A percentile compares a stretch with the other conserved stretches of the same genome.
phyloP scores from a whole-genome alignment of 2,113 vertebrate genomes.

The Reinhardtius hippoglossoides region DNA sequence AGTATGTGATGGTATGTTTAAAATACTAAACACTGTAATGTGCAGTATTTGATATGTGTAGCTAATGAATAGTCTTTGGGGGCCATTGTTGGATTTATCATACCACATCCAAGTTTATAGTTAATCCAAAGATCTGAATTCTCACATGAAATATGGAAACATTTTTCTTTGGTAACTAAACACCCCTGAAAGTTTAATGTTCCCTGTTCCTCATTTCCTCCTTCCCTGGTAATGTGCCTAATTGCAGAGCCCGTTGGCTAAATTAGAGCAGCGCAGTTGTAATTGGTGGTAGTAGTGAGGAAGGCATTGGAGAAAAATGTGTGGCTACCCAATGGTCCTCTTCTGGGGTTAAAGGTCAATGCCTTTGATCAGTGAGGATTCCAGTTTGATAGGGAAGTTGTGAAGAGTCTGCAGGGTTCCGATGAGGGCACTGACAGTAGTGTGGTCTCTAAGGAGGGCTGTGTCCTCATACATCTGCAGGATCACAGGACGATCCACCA shows the following conservation, averaged over 20 bases:
- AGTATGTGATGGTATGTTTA: too few relatives aligned
- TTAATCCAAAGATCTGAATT: too few relatives aligned
- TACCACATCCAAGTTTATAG: too few relatives aligned
- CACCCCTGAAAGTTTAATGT: neutral
- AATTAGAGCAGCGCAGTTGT: neutral
- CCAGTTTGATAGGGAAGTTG: conserved; percentile 90
- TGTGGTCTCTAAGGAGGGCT: conserved; percentile 89
- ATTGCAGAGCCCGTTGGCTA: neutral
- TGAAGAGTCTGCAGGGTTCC: conserved; percentile 88
- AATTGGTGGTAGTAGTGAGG: neutral
- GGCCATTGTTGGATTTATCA: too few relatives aligned
- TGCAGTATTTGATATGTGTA: too few relatives aligned
- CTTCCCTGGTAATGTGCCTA: neutral
- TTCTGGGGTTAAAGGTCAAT: conserved; percentile 86
- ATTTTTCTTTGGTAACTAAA: conserved; percentile 20
- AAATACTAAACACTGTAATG: too few relatives aligned
- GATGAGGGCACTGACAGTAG: conserved; percentile 88
- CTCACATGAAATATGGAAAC: neutral
- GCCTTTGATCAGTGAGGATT: conserved; percentile 93
- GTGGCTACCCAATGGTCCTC: too few relatives aligned
- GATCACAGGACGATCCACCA: conserved; percentile 88
- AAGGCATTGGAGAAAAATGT: too few relatives aligned
- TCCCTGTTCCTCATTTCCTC: neutral
- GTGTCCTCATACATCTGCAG: conserved; percentile 91
- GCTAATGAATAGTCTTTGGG: too few relatives aligned